These are phyloP conservation scores for Rhabdophis nuchalis DNA, from an alignment of 2,797 vertebrate species.

Conservation along the genomic window DNA sequence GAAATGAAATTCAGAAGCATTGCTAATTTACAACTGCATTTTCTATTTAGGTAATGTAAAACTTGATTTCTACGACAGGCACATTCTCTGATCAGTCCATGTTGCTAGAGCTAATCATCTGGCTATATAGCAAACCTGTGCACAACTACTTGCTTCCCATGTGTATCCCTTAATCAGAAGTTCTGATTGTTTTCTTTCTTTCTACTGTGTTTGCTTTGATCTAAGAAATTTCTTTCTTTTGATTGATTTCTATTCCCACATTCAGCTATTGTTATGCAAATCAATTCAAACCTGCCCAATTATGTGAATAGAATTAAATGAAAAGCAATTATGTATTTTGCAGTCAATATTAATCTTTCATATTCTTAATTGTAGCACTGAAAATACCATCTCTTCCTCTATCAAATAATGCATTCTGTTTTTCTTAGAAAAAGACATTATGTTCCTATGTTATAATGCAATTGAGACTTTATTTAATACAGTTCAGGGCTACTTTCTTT, in stretches of 20 bases:
- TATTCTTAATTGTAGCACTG: constrained; percentile 13
- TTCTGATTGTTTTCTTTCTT: background rate
- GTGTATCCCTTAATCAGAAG: background rate
- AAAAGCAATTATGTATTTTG: constrained; percentile 32
- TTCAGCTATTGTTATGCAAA: constrained; percentile 45
- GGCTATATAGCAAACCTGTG: background rate
- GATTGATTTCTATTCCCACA: background rate
- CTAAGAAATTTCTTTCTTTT: constrained; percentile 33
- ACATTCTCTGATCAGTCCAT: background rate
- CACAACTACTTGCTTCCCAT: background rate
- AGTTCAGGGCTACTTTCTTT: background rate
- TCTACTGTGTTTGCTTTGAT: constrained; percentile 2
- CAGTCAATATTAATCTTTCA: constrained; percentile 32
- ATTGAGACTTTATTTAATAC: background rate
- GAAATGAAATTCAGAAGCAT: background rate
- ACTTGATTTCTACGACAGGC: background rate
- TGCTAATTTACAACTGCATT: background rate
- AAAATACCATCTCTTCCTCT: constrained; percentile 17
- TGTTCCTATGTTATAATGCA: constrained; percentile 31
- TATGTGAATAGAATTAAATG: constrained; percentile 37
- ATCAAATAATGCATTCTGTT: constrained; percentile 1
- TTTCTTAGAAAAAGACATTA: constrained; percentile 17
- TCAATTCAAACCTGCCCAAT: constrained; percentile 26
- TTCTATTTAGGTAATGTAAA: background rate
- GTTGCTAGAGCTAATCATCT: background rate